Base-by-base conservation (phyloP, 1,140 invertebrate species). In the Drosophila asahinai region DNA sequence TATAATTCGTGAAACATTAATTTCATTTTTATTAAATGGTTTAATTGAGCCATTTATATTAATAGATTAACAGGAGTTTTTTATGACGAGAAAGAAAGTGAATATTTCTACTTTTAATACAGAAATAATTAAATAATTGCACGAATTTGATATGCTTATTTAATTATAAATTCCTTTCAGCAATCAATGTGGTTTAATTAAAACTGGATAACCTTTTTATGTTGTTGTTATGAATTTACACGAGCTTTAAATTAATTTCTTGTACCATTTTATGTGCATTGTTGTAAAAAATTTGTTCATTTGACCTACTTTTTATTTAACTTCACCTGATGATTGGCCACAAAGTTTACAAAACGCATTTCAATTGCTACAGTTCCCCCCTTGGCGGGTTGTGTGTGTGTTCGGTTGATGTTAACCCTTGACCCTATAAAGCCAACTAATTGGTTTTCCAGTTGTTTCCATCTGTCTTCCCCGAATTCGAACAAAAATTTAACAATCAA, bases 351-450 rank as follows among this genome's bases (percentile, higher is more conserved):
- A 67, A 70, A 45, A 42, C 30, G 30, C 15, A 77, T 15, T 47
- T 48, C 61, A 47, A 59, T 45, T 51, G 72, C 60, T 49, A 83
- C 74, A 43, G 74, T 54, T 58, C 19, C 22, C 19, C 48, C 25
- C 43, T 63, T 48, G 19, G 17, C 11, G 27, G 25, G n/a, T 43
- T 19, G 27, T 36, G 15, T 42, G 38, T 55, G 36, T 61, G 12
- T 40, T 42, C 38, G 36, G 15, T 33, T 49, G 45, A 45, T 60
- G 57, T 75, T 55, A 27, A 79, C 60, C 83, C 75, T 76, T 80
- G 83, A 83, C 83, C 83, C 59, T 66, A 67, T 76, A 64, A 79
- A 78, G 22, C 57, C 58, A 78, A 82, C 49, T 66, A 76, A 84
- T 83, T 83, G 65, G 42, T 66, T 84, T 70, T 58, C 65, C 65